Evolutionary conservation across 2,797 vertebrate species (phyloP).

Genomic region (Schizothorax lantsangensis): DNA sequence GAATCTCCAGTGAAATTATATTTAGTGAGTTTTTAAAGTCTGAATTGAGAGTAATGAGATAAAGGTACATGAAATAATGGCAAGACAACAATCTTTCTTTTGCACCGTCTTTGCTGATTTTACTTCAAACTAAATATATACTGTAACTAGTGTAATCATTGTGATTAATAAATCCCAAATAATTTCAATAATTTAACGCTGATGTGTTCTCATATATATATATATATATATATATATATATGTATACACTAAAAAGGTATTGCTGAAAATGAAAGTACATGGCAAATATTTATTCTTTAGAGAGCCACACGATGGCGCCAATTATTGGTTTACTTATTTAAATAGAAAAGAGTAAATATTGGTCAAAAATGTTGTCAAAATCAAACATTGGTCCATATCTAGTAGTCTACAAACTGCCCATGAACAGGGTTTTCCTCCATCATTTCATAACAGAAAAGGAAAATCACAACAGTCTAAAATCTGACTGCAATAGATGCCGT

Average conservation of each 20-base stretch:
- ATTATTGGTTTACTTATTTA: neutral
- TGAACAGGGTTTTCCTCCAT: neutral
- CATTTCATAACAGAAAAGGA: neutral
- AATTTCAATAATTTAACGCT: no score
- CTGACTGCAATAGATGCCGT: neutral
- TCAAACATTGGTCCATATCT: neutral
- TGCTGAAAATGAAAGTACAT: neutral
- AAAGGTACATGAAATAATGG: no score
- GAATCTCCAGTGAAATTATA: neutral
- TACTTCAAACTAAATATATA: no score
- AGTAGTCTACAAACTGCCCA: neutral
- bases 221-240: no score
- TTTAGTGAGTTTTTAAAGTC: no score
- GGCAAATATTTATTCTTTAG: neutral
- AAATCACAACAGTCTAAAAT: neutral
- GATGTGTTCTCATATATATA: no score
- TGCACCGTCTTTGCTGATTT: no score
- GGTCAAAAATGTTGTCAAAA: neutral
- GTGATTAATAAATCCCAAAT: no score
- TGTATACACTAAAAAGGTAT: no score
- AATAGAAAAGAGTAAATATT: neutral
- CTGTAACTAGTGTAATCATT: no score
- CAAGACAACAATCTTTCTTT: no score
- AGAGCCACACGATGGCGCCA: neutral
- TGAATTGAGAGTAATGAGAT: no score